Evolutionary conservation across 2,797 vertebrate genomes (phyloP).

Genomic region (Synanceia verrucosa): DNA sequence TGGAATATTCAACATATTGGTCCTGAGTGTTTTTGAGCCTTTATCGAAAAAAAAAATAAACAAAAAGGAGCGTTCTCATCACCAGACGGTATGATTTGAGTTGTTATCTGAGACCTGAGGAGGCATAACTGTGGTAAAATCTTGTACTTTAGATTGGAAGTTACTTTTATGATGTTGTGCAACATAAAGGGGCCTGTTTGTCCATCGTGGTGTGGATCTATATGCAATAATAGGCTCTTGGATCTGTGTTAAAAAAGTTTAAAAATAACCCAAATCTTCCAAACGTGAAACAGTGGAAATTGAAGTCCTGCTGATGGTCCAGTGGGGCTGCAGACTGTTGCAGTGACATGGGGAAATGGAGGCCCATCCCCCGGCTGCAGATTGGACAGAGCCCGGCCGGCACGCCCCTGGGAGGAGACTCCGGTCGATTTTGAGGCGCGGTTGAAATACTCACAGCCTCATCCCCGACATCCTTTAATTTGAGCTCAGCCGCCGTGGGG

Average conservation of each 20-base stretch:
- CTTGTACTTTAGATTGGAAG: too few species aligned
- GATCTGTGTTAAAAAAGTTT: neutral
- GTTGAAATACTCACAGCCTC: constrained; percentile 77
- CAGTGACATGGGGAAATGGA: constrained; percentile 11
- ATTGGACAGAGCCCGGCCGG: constrained; percentile 58
- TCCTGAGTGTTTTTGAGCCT: neutral
- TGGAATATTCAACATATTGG: neutral
- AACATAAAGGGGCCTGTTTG: neutral
- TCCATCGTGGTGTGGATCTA: neutral
- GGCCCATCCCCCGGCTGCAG: constrained; percentile 48
- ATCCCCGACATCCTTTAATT: constrained; percentile 74
- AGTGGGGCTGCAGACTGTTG: constrained; percentile 35
- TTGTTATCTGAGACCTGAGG: neutral
- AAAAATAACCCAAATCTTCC: constrained; percentile 5
- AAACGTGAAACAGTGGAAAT: constrained; percentile 1
- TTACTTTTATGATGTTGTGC: neutral
- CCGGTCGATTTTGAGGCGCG: constrained; percentile 76
- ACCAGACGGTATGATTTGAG: neutral
- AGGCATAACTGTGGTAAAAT: neutral
- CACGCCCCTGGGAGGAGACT: constrained; percentile 80
- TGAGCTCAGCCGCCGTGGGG: constrained; percentile 72
- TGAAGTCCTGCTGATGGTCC: constrained; percentile 8
- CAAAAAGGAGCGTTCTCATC: neutral
- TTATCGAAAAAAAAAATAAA: neutral
- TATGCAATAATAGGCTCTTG: too few species aligned